phyloP scores from a whole-genome alignment of 2,113 vertebrate genomes.

The Chitala chitala region DNA sequence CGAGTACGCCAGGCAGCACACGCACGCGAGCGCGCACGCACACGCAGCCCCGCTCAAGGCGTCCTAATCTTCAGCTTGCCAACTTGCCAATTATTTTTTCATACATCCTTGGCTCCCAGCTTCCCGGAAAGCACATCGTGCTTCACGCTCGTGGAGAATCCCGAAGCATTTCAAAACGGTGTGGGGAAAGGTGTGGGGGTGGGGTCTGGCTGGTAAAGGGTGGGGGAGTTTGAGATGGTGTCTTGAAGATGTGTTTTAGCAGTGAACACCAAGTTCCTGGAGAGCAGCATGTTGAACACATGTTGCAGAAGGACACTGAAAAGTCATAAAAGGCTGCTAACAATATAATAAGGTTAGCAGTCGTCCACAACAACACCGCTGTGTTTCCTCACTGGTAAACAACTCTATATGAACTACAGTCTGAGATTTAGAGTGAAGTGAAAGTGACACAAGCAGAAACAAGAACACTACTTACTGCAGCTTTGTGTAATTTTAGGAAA shows the following conservation, averaged over 20 bases:
- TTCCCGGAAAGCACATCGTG: slow-evolving; percentile 25
- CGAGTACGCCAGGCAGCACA: not conserved
- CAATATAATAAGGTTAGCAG: no score
- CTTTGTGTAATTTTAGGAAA: no score
- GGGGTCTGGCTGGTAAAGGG: not conserved
- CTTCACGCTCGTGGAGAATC: not conserved
- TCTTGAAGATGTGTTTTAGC: not conserved
- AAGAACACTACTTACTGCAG: no score
- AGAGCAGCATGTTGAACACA: no score
- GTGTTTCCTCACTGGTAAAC: no score
- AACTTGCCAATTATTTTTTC: slow-evolving; percentile 34
- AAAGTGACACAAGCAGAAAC: no score
- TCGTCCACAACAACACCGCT: no score
- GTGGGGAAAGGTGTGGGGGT: not conserved
- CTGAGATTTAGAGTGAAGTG: no score
- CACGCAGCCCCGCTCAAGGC: not conserved
- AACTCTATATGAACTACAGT: no score
- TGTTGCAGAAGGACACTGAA: no score
- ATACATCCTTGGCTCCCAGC: slow-evolving; percentile 24
- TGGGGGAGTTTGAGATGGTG: not conserved
- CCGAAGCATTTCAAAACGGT: not conserved
- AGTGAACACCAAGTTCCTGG: no score
- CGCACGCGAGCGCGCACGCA: not conserved
- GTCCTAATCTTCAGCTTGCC: slow-evolving; percentile 31
- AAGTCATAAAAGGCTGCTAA: no score